Conservation (phyloP, 1,140 invertebrate genomes). For the Stratiolaelaps scimitus region DNA sequence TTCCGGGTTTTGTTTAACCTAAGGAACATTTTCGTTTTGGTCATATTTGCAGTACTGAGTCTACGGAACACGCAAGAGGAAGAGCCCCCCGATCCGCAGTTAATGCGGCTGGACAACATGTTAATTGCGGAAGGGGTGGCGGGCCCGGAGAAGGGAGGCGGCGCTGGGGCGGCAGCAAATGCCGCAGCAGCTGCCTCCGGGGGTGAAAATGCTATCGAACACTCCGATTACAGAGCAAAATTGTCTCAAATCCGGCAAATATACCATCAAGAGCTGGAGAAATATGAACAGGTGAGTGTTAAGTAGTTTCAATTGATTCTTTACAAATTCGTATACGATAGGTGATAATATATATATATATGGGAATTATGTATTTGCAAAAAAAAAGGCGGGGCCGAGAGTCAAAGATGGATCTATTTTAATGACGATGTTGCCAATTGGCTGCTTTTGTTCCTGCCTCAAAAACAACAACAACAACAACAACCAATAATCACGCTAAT, state of each 20-base stretch:
- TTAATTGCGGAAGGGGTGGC: constrained; percentile 97
- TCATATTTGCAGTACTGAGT: constrained; percentile 63
- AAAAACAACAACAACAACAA: too few relatives aligned
- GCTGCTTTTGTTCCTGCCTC: too few relatives aligned
- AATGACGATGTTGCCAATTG: too few relatives aligned
- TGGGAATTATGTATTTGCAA: too few relatives aligned
- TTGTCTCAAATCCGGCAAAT: constrained; percentile 97
- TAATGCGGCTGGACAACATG: constrained; percentile 99
- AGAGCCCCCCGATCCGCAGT: constrained; percentile 92
- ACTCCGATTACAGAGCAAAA: constrained; percentile 97
- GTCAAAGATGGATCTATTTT: too few relatives aligned
- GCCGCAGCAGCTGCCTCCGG: constrained; percentile 70
- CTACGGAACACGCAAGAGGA: constrained; percentile 94
- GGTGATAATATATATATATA: too few relatives aligned
- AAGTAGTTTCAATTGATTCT: too few relatives aligned
- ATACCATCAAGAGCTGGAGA: constrained; percentile 97
- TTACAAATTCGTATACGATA: too few relatives aligned
- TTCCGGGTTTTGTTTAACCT: too few relatives aligned
- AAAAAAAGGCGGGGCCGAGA: too few relatives aligned
- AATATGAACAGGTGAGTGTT: constrained; percentile 76
- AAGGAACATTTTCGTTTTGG: constrained; percentile 30
- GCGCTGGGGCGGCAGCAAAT: constrained; percentile 74
- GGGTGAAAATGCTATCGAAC: constrained; percentile 89
- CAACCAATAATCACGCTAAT: too few relatives aligned
- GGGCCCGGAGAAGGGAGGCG: constrained; percentile 90